These are phyloP conservation scores for Drosophila buzzatii DNA, from an alignment of 2,888 invertebrate species.

Conservation along the genomic window DNA sequence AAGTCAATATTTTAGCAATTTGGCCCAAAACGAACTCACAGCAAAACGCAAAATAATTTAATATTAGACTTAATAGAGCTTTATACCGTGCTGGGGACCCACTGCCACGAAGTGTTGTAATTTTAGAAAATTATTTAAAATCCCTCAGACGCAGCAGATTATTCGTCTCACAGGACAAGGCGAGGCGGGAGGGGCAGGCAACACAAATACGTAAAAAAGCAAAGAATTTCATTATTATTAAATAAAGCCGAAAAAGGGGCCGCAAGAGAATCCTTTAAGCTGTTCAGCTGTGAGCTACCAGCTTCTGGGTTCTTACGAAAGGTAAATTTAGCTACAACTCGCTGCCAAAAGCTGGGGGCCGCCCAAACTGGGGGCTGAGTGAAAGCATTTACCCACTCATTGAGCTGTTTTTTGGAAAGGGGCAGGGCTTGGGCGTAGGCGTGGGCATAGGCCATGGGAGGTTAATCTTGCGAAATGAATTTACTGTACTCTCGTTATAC, in stretches of 20 bases:
- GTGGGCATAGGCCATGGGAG: neutral
- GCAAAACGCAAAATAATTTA: slow-evolving; percentile 58
- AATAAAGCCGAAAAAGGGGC: slow-evolving; percentile 36
- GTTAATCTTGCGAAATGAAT: slow-evolving; percentile 41
- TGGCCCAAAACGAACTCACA: slow-evolving; percentile 44
- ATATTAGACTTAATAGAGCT: slow-evolving; percentile 60
- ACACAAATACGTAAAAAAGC: slow-evolving; percentile 4
- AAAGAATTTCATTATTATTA: slow-evolving; percentile 54
- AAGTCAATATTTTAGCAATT: slow-evolving; percentile 60
- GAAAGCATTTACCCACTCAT: slow-evolving; percentile 9
- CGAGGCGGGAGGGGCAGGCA: neutral
- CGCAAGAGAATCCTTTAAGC: slow-evolving; percentile 51
- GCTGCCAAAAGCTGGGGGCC: neutral
- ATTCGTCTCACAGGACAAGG: slow-evolving; percentile 13
- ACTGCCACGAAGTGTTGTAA: slow-evolving; percentile 38
- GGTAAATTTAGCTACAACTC: slow-evolving; percentile 37
- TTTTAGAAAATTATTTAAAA: slow-evolving; percentile 57
- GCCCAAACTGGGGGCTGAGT: neutral
- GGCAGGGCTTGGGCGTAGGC: neutral
- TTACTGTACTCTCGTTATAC: slow-evolving; percentile 19
- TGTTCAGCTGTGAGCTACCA: slow-evolving; percentile 27
- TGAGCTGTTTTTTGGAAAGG: neutral
- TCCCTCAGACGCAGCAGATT: slow-evolving; percentile 41
- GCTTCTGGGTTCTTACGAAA: slow-evolving; percentile 23
- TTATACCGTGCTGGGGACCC: slow-evolving; percentile 15